Base-by-base conservation (phyloP, 2,888 invertebrate genomes). In the Atethmia centrago region DNA sequence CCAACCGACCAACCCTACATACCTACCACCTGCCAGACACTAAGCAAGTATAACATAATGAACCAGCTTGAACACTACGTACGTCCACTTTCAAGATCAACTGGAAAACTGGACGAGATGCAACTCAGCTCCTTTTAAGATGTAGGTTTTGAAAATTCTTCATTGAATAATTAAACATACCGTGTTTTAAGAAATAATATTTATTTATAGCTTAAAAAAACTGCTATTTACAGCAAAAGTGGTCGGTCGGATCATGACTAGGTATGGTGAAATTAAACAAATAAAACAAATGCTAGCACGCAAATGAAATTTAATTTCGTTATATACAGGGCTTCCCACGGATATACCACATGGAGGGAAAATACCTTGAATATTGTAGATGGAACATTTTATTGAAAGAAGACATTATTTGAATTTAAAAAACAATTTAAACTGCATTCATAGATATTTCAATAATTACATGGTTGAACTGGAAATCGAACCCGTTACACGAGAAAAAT, bases 11-110 rank as follows among this genome's bases (percentile, higher is more conserved):
- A 92, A 92, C 95, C 94, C 94, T 93, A 95, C 93, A 95, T 95
- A 95, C 90, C 92, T 95, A 95, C 94, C 95, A 95, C 95, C 95
- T 95, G 95, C 93, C 95, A 95, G 95, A 94, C 95, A 92, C 93
- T 94, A 92, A 91, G 94, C 90, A 88, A 89, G 90, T 94, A 95
- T 94, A 92, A 82, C 85, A 90, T 89, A 82, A 82, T 82, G 89
- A 88, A 89, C 90, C 85, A 86, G 87, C 88, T 86, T 85, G 81
- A 84, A 86, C 86, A 85, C 71, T 78, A 85, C 82, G 59, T 83
- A 82, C 81, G 83, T 84, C 87, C 83, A 88, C 90, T 89, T 89
- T 90, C 87, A 83, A 89, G 84, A 80, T 53, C 75, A 73, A 86
- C 82, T 80, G 77, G 78, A 80, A 85, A 84, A 75, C 71, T 87